These are phyloP conservation scores for Ctenicera cuprea DNA, from an alignment of 2,888 invertebrate genomes.

Conservation along the genomic window DNA sequence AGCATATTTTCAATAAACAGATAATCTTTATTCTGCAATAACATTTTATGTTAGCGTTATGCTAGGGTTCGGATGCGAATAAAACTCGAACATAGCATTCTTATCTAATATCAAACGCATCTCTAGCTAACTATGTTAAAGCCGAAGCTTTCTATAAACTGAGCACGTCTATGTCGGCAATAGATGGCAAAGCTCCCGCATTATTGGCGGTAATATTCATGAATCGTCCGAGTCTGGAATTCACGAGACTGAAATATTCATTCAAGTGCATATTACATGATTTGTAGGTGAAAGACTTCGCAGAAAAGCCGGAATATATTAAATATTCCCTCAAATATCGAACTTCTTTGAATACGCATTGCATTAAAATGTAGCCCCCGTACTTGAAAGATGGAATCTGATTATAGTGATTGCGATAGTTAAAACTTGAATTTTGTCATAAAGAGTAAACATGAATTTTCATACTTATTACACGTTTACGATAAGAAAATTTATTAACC, in stretches of 20 bases:
- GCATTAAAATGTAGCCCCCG: slow-evolving; percentile 17
- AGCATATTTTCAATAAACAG: too few species aligned
- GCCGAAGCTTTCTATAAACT: slow-evolving; percentile 28
- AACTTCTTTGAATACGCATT: slow-evolving; percentile 8
- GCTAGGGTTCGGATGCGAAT: too few species aligned
- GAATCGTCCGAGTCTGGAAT: slow-evolving; percentile 41
- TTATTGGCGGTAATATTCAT: slow-evolving; percentile 46
- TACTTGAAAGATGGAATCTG: too few species aligned
- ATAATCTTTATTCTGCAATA: too few species aligned
- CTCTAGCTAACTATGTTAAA: slow-evolving; percentile 30
- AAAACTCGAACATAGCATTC: not conserved
- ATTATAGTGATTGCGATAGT: too few species aligned
- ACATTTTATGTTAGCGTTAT: too few species aligned
- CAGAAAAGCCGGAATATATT: slow-evolving; percentile 29
- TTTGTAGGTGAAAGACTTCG: slow-evolving; percentile 39
- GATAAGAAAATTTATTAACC: too few species aligned
- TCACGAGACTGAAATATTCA: slow-evolving; percentile 42
- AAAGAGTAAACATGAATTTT: too few species aligned
- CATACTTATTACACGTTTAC: not conserved
- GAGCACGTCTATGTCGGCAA: slow-evolving; percentile 36
- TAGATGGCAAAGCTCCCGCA: slow-evolving; percentile 41
- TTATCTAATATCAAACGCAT: slow-evolving; percentile 12
- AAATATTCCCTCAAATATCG: slow-evolving; percentile 31
- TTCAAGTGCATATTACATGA: slow-evolving; percentile 47
- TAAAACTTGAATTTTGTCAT: too few species aligned